Evolutionary conservation across 2,113 vertebrate species (phyloP), one percentile per base, ranked within the genome.

Genomic region (Acinonyx jubatus): DNA sequence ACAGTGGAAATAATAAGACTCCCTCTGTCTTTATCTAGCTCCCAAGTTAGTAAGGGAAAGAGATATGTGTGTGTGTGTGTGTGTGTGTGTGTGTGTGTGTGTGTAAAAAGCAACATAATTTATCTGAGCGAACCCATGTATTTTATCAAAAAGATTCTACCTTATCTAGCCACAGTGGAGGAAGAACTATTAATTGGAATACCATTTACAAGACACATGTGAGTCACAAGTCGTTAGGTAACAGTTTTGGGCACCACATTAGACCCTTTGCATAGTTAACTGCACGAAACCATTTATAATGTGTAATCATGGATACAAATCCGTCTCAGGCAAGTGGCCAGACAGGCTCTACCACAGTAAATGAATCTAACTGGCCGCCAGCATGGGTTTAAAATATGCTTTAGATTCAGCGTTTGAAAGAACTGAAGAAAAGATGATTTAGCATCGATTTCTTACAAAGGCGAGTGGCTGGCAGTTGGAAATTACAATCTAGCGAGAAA

Each of bases 141-240:
- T 82, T 78, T 76, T 14, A 12, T 52, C 7, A 18, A 18, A 55
- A 89, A 74, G 45, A 48, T 16, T 12, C 63, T 13, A 38, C 45
- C 29, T 89, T 48, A 21, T 31, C 33, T 2, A 25, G 18, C 12
- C 9, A 19, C 0, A 0, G 93, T 14, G 12, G 57, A 61, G 50
- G n/a, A 18, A 25, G 33, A 84, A 36, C 16, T 31, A 11, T 3
- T 65, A 25, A 66, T 0, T 21, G 7, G 9, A n/a, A 18, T 1
- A 16, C 33, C 52, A 71, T 76, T 61, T 41, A 52, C 25, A 50
- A 55, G 84, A 50, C 27, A 3, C 0, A 11, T 0, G 12, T 33
- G 18, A n/a, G 73, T 38, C 55, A 27, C 45, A 50, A 71, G 61
- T 23, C 89, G 71, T 2, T 69, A 41, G 25, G 79, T 25, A 19